phyloP scores from a whole-genome alignment of 2,113 vertebrate species.

The Epinephelus lanceolatus region DNA sequence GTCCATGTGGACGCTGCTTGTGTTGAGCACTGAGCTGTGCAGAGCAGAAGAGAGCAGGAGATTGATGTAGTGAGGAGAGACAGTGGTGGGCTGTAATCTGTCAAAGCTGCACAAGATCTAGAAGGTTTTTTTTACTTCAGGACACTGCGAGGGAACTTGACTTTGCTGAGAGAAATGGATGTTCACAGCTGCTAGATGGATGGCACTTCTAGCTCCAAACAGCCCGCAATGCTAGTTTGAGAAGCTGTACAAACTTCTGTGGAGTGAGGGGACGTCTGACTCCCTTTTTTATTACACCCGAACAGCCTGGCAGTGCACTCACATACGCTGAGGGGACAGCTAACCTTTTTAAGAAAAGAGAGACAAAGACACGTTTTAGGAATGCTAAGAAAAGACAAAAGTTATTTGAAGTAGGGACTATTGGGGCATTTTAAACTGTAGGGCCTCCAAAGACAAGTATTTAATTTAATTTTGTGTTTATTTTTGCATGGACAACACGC shows the following conservation, averaged over 20 bases:
- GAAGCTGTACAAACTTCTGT: conserved; percentile 23
- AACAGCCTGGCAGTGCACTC: conserved; percentile 29
- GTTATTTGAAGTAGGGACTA: neutral
- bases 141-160: conserved; percentile 27
- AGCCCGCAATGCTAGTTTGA: conserved; percentile 10
- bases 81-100: conserved; percentile 51
- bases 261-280: conserved; percentile 58
- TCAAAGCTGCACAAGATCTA: conserved; percentile 44
- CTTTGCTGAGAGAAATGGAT: conserved; percentile 54
- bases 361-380: conserved; percentile 7
- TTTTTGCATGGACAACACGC: too few species aligned
- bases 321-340: conserved; percentile 35
- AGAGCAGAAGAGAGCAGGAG: neutral
- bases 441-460: too few species aligned
- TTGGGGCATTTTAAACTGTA: neutral
- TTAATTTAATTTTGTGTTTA: too few species aligned
- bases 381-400: neutral
- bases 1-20: conserved; percentile 38
- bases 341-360: conserved; percentile 37
- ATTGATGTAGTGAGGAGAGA: conserved; percentile 44
- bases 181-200: conserved; percentile 47
- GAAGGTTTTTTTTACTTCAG: conserved; percentile 24
- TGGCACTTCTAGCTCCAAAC: conserved; percentile 24
- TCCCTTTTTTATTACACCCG: conserved; percentile 13
- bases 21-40: conserved; percentile 18